These are phyloP conservation scores for Drosophila fulvimacula DNA, from an alignment of 2,888 invertebrate genomes.

Conservation along the genomic window DNA sequence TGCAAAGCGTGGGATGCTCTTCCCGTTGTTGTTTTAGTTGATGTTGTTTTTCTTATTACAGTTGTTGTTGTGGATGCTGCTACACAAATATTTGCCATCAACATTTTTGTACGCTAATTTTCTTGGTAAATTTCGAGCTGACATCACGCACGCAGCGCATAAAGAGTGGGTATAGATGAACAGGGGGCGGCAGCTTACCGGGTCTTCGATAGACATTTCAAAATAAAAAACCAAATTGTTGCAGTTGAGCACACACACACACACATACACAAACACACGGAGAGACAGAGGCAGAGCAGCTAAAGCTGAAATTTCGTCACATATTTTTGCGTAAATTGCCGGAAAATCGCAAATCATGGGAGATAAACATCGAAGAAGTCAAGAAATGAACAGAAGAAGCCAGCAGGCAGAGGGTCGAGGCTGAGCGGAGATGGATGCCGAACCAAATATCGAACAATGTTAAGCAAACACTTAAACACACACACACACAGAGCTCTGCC, in stretches of 20 bases:
- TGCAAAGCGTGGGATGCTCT: slow-evolving; percentile 73
- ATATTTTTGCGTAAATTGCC: slow-evolving; percentile 82
- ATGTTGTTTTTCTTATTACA: slow-evolving; percentile 18
- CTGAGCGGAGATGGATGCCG: slow-evolving; percentile 44
- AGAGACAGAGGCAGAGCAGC: slow-evolving; percentile 6
- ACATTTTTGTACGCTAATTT: slow-evolving; percentile 80
- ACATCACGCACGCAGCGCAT: slow-evolving; percentile 77
- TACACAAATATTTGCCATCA: slow-evolving; percentile 76
- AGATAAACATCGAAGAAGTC: slow-evolving; percentile 81
- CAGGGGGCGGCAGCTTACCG: background rate
- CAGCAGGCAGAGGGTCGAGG: slow-evolving; percentile 19
- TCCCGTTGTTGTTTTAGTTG: slow-evolving; percentile 23
- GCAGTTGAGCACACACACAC: slow-evolving; percentile 57
- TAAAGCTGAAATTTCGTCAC: slow-evolving; percentile 74
- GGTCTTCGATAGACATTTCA: slow-evolving; percentile 58
- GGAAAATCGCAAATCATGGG: slow-evolving; percentile 81
- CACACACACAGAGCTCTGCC: slow-evolving; percentile 44
- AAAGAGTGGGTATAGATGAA: slow-evolving; percentile 29
- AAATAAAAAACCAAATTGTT: slow-evolving; percentile 67
- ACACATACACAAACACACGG: background rate
- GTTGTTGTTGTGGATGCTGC: slow-evolving; percentile 23
- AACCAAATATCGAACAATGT: slow-evolving; percentile 80
- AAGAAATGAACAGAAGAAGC: slow-evolving; percentile 72
- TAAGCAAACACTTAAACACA: slow-evolving; percentile 64
- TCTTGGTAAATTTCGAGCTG: slow-evolving; percentile 72